These are phyloP conservation scores for Cottoperca gobio DNA, from an alignment of 2,797 vertebrate genomes.

Conservation along the genomic window DNA sequence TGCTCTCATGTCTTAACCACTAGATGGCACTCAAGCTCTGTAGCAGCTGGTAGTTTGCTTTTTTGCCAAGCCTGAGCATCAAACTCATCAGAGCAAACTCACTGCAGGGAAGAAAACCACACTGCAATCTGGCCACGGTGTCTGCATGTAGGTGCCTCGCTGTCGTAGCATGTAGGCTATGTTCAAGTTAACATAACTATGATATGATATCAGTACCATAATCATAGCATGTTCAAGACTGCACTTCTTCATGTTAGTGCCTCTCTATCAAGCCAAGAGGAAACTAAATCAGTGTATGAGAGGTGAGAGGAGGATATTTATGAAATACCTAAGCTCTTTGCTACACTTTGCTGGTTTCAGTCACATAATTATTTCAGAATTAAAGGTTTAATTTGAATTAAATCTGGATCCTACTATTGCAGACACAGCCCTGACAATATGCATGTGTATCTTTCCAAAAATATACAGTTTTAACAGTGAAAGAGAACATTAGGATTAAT, in stretches of 20 bases:
- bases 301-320: too few species aligned
- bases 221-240: neutral
- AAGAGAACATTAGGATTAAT: neutral
- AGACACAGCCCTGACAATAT: neutral
- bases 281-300: neutral
- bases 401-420: neutral
- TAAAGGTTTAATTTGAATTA: neutral
- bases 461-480: neutral
- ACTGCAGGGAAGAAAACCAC: conserved; percentile 10
- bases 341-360: neutral
- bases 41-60: neutral
- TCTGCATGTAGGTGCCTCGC: neutral
- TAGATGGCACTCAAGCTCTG: conserved; percentile 55
- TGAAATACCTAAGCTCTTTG: neutral
- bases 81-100: conserved; percentile 10
- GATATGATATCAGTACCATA: neutral
- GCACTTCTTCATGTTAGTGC: neutral
- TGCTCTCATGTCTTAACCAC: conserved; percentile 23
- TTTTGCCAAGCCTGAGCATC: neutral
- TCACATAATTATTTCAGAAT: neutral
- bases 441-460: neutral
- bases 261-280: neutral
- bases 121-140: conserved; percentile 15
- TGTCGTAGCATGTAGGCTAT: neutral
- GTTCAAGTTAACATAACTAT: neutral